Conservation (phyloP, 2,888 invertebrate genomes). For the Melanchra persicariae region DNA sequence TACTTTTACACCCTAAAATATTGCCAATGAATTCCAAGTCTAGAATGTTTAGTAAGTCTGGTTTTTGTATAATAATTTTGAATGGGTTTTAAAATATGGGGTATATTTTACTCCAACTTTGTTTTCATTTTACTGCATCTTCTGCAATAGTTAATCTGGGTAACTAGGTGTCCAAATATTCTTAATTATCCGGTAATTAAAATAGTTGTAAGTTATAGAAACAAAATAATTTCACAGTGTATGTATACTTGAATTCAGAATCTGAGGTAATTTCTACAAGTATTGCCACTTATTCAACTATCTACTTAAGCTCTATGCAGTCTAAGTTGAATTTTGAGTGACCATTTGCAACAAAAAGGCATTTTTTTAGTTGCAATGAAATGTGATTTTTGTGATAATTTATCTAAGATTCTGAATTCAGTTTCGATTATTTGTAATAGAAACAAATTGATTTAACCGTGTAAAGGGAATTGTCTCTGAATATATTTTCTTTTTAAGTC, state of each 20-base stretch:
- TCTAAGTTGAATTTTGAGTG: constrained; percentile 6
- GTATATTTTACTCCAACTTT: neutral
- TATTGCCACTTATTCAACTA: neutral
- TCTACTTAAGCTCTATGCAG: neutral
- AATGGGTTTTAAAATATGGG: neutral
- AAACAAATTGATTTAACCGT: constrained; percentile 36
- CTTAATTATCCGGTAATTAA: constrained; percentile 12
- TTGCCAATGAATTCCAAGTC: neutral
- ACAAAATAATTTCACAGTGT: constrained; percentile 4
- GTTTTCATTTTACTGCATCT: constrained; percentile 12
- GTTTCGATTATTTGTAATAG: constrained; percentile 22
- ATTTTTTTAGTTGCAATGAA: neutral
- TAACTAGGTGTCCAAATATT: constrained; percentile 43
- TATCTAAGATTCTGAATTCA: neutral
- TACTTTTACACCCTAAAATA: neutral
- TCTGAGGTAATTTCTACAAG: neutral
- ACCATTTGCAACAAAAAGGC: neutral
- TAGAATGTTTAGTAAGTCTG: too few species aligned
- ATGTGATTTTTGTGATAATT: neutral
- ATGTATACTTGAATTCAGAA: neutral
- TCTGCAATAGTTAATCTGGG: constrained; percentile 9
- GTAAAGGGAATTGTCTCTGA: constrained; percentile 40
- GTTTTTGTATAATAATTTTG: neutral
- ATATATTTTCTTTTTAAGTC: constrained; percentile 50
- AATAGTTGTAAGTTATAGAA: constrained; percentile 31